These are phyloP conservation scores for crab-eating macaque (Macaca fascicularis) DNA, from an alignment of 2,113 vertebrate genomes.

Conservation along the genomic window T2T-MFA8v1.1 NC_088376.1:35135501-35136000, in stretches of 20 bases:
- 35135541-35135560: neutral
- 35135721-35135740: neutral
- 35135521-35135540: neutral
- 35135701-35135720: neutral
- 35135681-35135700: neutral
- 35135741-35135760: neutral
- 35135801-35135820: neutral
- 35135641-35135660: neutral
- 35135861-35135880: neutral
- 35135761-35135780: neutral
- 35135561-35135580: neutral
- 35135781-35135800: conserved; percentile 32
- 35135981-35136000: neutral
- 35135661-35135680: neutral
- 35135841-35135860: neutral
- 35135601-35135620: neutral
- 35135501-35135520: neutral
- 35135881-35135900: neutral
- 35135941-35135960: neutral
- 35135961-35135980: neutral
- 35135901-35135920: neutral
- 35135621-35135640: neutral
- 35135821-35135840: neutral
- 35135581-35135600: neutral
- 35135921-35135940: neutral